A percentile compares a stretch with the other conserved stretches of the same genome.
These are phyloP conservation scores for Melanotaenia trifasciata DNA, from an alignment of 2,797 vertebrate genomes.

Conservation along the genomic window DNA sequence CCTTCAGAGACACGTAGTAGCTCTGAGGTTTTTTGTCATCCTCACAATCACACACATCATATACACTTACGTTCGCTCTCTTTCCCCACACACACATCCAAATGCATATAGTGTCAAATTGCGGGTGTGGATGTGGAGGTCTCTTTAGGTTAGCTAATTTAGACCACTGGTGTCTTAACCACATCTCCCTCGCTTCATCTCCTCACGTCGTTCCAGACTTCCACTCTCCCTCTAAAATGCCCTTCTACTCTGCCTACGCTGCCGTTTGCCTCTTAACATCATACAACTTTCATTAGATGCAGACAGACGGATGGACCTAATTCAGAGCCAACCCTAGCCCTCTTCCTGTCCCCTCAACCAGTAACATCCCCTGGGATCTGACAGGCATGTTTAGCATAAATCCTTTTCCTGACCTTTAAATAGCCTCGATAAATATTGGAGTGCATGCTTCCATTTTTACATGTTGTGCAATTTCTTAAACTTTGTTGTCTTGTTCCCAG, in stretches of 20 bases:
- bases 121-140: constrained; percentile 12
- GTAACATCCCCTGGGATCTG: constrained; percentile 17
- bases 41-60: constrained; percentile 40
- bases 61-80: background rate
- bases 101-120: constrained; percentile 24
- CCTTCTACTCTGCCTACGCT: constrained; percentile 15
- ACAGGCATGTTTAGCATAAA: constrained; percentile 13
- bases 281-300: constrained; percentile 59
- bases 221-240: constrained; percentile 37
- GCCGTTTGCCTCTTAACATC: constrained; percentile 24
- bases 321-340: constrained; percentile 38
- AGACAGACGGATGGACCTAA: constrained; percentile 40
- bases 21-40: constrained; percentile 62
- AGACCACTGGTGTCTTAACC: constrained; percentile 70
- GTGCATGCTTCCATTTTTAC: background rate
- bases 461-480: background rate
- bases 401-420: background rate
- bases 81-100: constrained; percentile 6
- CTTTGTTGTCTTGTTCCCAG: background rate
- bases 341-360: constrained; percentile 19
- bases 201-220: constrained; percentile 39
- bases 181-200: constrained; percentile 57
- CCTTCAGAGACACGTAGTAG: constrained; percentile 43
- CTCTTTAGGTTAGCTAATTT: constrained; percentile 74
- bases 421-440: background rate